Conservation (phyloP, 2,113 vertebrate species). For the Zosterops lateralis region DNA sequence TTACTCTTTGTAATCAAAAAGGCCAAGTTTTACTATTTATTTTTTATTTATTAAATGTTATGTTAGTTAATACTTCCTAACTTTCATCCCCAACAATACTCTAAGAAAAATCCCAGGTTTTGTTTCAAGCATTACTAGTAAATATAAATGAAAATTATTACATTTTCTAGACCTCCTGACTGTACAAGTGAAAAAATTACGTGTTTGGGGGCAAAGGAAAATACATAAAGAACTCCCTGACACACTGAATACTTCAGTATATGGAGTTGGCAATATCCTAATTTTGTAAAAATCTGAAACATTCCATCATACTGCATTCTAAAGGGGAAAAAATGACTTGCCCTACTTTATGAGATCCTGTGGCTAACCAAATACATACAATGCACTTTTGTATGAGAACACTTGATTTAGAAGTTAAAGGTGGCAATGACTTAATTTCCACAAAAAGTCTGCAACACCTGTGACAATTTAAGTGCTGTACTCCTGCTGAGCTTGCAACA, state of each 20-base stretch:
- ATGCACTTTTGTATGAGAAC: not conserved
- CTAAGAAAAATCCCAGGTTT: not conserved
- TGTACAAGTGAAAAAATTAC: not conserved
- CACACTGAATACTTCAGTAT: not conserved
- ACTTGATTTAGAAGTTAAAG: not conserved
- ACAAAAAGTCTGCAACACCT: too few relatives aligned
- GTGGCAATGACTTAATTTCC: not conserved
- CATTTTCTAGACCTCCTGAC: not conserved
- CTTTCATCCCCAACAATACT: not conserved
- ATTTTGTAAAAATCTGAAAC: not conserved
- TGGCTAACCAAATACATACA: not conserved
- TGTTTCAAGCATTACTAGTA: not conserved
- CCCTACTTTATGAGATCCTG: not conserved
- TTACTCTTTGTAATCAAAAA: not conserved
- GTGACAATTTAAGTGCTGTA: not conserved
- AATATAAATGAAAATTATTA: not conserved
- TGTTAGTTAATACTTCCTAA: not conserved
- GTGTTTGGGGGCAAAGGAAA: not conserved
- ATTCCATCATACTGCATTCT: not conserved
- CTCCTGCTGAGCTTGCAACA: not conserved
- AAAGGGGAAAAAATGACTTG: not conserved
- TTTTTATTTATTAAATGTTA: not conserved
- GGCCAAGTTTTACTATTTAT: not conserved
- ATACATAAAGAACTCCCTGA: not conserved
- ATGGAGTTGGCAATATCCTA: not conserved